Evolutionary conservation across 2,888 invertebrate genomes (phyloP).

Genomic region (Pterobdella sp.): DNA sequence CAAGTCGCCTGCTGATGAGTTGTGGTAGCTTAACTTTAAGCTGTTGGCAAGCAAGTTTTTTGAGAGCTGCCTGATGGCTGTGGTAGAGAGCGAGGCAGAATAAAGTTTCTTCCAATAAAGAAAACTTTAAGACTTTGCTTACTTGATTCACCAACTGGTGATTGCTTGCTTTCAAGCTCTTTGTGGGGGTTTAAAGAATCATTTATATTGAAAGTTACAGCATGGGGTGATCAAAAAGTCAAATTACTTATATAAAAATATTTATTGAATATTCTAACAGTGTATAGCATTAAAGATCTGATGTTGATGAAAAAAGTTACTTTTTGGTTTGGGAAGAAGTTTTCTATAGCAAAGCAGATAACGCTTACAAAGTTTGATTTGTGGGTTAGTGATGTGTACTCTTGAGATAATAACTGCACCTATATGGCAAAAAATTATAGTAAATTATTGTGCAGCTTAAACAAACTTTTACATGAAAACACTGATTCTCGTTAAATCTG

Average conservation of each 20-base stretch:
- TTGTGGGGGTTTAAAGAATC: conserved; percentile 38
- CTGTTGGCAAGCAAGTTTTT: conserved; percentile 67
- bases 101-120: conserved; percentile 80
- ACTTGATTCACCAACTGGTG: conserved; percentile 72
- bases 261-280: neutral
- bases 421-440: conserved; percentile 47
- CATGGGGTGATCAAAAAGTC: neutral
- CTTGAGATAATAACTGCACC: conserved; percentile 69
- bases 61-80: conserved; percentile 69
- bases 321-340: conserved; percentile 68
- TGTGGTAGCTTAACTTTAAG: conserved; percentile 73
- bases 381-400: conserved; percentile 69
- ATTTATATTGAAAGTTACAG: neutral
- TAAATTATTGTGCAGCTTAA: too few relatives aligned
- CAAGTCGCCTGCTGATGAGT: conserved; percentile 66
- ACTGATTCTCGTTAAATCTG: too few relatives aligned
- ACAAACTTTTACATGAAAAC: too few relatives aligned
- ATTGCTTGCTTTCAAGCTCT: conserved; percentile 71
- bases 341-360: conserved; percentile 78
- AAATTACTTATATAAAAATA: neutral
- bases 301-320: conserved; percentile 51
- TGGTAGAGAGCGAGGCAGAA: conserved; percentile 76
- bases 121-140: conserved; percentile 75
- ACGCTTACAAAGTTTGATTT: conserved; percentile 79
- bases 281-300: neutral